These are phyloP conservation scores for Nezara viridula DNA, from an alignment of 2,888 invertebrate species.

Conservation along the genomic window DNA sequence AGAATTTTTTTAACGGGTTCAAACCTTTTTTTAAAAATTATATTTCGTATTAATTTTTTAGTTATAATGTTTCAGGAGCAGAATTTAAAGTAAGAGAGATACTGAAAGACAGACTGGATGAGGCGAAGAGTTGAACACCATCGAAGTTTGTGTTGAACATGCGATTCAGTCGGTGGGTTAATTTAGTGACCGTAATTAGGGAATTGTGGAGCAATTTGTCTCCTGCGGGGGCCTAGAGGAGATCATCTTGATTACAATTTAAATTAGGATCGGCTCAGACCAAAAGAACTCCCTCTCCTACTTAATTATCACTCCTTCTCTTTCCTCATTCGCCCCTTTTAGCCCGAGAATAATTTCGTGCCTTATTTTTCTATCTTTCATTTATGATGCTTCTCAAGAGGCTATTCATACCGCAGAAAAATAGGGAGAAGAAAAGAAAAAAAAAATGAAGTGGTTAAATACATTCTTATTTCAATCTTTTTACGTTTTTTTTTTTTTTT, in stretches of 20 bases:
- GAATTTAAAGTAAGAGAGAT: neutral
- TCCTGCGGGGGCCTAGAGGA: neutral
- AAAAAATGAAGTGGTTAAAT: too few relatives aligned
- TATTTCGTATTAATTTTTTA: too few relatives aligned
- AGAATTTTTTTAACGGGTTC: too few relatives aligned
- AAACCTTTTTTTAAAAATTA: too few relatives aligned
- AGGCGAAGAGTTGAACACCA: neutral
- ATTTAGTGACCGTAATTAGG: slow-evolving; percentile 49
- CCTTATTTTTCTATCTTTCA: neutral
- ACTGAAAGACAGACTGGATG: neutral
- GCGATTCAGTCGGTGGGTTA: slow-evolving; percentile 17
- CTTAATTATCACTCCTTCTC: slow-evolving; percentile 32
- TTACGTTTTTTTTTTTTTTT: too few relatives aligned
- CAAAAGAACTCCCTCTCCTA: slow-evolving; percentile 26
- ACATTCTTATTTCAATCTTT: too few relatives aligned
- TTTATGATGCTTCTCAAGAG: neutral
- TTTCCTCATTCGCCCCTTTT: neutral
- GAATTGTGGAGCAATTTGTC: slow-evolving; percentile 56
- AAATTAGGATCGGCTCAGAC: slow-evolving; percentile 50
- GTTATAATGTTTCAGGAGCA: too few relatives aligned
- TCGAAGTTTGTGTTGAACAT: slow-evolving; percentile 56
- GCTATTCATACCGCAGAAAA: neutral
- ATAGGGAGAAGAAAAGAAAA: neutral
- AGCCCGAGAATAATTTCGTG: neutral
- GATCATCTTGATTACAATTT: slow-evolving; percentile 56